Base-by-base conservation (phyloP, 2,113 vertebrate genomes). In the Brachypteracias leptosomus region DNA sequence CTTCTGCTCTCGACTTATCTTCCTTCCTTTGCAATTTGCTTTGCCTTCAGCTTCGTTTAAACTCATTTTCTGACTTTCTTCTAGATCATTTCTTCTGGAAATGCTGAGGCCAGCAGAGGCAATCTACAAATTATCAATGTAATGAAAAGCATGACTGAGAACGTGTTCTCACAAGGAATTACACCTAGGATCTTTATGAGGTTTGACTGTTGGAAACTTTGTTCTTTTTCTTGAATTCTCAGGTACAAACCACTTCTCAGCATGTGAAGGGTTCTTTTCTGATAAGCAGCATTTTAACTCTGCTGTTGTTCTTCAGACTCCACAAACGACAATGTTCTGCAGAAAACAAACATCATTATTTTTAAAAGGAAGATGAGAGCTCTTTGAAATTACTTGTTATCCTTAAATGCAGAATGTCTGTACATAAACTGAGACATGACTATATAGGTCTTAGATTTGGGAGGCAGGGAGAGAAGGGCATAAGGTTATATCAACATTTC, bases 171-270 rank as follows among this genome's bases (percentile, higher is more conserved):
- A 52, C 40, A 76, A 36, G 42, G 36, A 71, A 16, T 13, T 10
- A n/a, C 2, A 16, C 14, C 21, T 36, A n/a, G 1, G 2, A 35
- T 40, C 19, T 57, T 74, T 15, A 29, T 1, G 3, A 20, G 14
- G 4, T 36, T 58, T 76, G 9, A 2, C 26, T 62, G 4, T 28
- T 52, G 36, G 36, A 80, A 80, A 62, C 12, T 42, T 76, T 4
- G 4, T 5, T 57, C 7, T 87, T 79, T 55, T 58, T 38, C 55
- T 74, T n/a, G 17, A 76, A 67, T 76, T 72, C 26, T 52, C 40
- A 20, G 9, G 33, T 57, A 51, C 8, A 51, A 61, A 93, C 15
- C 33, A 72, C 4, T n/a, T n/a, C 4, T 76, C 36, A 26, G 7
- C 4, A 22, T 12, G 1, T 42, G 24, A 11, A 36, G 18, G 70